Conservation (phyloP, 2,888 invertebrate genomes). For the Strigamia maritima region DNA sequence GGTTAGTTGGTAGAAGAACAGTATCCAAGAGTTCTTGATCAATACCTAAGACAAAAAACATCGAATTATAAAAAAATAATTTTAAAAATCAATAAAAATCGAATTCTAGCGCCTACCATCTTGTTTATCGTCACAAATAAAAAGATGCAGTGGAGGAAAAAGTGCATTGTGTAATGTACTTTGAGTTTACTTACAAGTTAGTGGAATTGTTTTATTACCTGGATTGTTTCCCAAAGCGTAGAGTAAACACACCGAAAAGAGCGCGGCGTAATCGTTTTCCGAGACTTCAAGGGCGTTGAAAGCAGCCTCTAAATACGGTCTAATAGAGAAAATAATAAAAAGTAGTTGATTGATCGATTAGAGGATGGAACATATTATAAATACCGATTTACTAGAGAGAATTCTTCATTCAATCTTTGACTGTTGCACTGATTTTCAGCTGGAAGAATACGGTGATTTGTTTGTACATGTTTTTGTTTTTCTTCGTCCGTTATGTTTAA, state of each 20-base stretch:
- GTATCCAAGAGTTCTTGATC: conserved; percentile 76
- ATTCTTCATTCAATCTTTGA: conserved; percentile 47
- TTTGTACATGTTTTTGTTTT: conserved; percentile 65
- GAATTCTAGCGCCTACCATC: background rate
- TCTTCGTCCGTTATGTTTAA: conserved; percentile 90
- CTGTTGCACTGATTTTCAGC: conserved; percentile 31
- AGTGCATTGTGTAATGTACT: background rate
- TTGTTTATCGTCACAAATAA: background rate
- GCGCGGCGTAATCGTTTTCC: conserved; percentile 90
- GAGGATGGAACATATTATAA: too few species aligned
- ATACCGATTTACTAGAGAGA: conserved; percentile 51
- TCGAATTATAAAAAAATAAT: too few species aligned
- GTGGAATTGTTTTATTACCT: conserved; percentile 61
- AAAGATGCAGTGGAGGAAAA: background rate
- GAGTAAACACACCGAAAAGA: conserved; percentile 85
- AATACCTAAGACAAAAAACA: conserved; percentile 62
- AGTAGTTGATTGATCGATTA: too few species aligned
- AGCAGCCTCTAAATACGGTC: conserved; percentile 85
- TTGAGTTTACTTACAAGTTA: background rate
- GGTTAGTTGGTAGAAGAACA: conserved; percentile 66
- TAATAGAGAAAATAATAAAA: too few species aligned
- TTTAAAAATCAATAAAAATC: background rate
- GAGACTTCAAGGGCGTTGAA: conserved; percentile 79
- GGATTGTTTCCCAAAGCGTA: conserved; percentile 90
- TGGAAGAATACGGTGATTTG: background rate